Percentiles rank a stretch among this genome's conserved stretches.
Conservation (phyloP, 2,888 invertebrate genomes). For the Andrena hattorfiana region DNA sequence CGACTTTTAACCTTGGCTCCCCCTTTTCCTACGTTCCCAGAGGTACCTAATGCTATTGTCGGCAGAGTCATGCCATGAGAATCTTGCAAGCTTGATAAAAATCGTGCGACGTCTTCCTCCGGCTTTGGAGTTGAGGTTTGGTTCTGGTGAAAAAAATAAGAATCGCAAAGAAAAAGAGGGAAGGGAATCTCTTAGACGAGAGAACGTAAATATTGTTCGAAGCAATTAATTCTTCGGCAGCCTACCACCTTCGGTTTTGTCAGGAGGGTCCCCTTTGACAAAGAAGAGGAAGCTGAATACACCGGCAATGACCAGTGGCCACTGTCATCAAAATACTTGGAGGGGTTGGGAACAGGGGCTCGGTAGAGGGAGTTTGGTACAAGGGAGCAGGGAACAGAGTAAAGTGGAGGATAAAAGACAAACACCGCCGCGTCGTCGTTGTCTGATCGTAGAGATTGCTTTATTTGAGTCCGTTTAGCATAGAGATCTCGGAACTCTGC, state of each 20-base stretch:
- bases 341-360: slow-evolving; percentile 28
- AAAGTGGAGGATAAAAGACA: slow-evolving; percentile 65
- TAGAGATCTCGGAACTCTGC: slow-evolving; percentile 59
- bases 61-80: slow-evolving; percentile 6
- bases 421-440: slow-evolving; percentile 73
- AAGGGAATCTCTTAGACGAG: slow-evolving; percentile 63
- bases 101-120: slow-evolving; percentile 60
- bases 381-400: slow-evolving; percentile 5
- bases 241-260: slow-evolving; percentile 70
- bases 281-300: slow-evolving; percentile 57
- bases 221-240: slow-evolving; percentile 74
- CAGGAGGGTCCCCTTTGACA: slow-evolving; percentile 61
- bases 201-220: slow-evolving; percentile 75
- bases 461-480: slow-evolving; percentile 79
- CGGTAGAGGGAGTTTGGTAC: neutral
- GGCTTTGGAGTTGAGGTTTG: slow-evolving; percentile 8
- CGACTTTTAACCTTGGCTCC: neutral
- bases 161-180: slow-evolving; percentile 12
- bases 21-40: slow-evolving; percentile 1
- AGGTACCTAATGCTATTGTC: neutral
- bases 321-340: slow-evolving; percentile 61
- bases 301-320: slow-evolving; percentile 54
- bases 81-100: slow-evolving; percentile 44
- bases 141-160: neutral
- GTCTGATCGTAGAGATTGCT: slow-evolving; percentile 80